These are phyloP conservation scores for Thecocarcelia acutangulata DNA, from an alignment of 2,888 invertebrate species.

Conservation along the genomic window DNA sequence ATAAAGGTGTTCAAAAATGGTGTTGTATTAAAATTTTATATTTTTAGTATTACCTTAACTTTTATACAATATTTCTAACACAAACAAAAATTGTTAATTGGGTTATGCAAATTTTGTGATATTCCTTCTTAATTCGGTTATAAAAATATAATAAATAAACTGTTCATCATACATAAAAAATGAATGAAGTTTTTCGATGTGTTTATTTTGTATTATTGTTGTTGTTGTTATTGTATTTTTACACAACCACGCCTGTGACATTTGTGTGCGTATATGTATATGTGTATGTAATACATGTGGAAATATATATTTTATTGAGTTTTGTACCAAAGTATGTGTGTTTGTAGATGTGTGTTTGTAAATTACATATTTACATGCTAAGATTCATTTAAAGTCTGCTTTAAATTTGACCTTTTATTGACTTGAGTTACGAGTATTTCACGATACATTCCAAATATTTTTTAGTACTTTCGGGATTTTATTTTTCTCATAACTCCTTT, in stretches of 20 bases:
- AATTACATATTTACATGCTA: background rate
- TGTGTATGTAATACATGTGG: conserved; percentile 1
- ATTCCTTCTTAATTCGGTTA: conserved; percentile 15
- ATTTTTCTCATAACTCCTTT: background rate
- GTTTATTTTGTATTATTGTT: conserved; percentile 42
- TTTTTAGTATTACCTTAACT: no score
- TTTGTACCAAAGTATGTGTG: background rate
- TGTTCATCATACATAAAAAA: conserved; percentile 53
- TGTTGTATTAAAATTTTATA: no score
- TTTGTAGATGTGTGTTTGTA: conserved; percentile 17
- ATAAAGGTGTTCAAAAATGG: no score
- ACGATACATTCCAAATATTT: conserved; percentile 49
- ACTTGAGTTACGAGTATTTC: conserved; percentile 57
- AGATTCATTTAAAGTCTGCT: conserved; percentile 24
- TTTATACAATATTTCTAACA: no score
- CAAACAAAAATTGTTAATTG: background rate
- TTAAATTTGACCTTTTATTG: conserved; percentile 62
- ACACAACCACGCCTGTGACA: background rate
- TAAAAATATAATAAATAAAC: conserved; percentile 53
- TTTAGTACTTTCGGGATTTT: conserved; percentile 17
- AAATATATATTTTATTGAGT: no score
- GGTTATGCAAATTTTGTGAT: conserved; percentile 8
- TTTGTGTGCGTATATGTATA: background rate
- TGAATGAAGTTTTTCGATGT: conserved; percentile 41
- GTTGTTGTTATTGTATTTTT: conserved; percentile 26